Evolutionary conservation across 2,797 vertebrate species (phyloP).

Genomic region (Xenopus petersii): DNA sequence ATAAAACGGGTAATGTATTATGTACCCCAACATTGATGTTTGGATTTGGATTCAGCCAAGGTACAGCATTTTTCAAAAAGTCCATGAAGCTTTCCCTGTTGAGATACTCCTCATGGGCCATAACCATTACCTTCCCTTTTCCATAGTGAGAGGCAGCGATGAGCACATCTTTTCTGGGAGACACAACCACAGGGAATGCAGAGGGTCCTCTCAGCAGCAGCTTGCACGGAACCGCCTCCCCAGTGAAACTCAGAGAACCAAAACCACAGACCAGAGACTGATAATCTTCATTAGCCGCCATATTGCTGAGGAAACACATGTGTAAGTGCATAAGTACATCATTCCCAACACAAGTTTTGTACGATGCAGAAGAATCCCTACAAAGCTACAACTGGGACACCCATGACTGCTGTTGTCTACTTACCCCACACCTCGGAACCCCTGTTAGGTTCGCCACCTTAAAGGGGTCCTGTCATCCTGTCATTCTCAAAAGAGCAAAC

Average conservation of each 20-base stretch:
- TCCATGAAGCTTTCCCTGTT: slow-evolving; percentile 53
- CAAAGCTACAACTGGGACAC: no score
- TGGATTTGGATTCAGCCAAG: slow-evolving; percentile 61
- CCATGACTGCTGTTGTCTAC: no score
- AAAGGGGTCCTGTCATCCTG: no score
- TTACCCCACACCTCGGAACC: no score
- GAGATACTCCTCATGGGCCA: slow-evolving; percentile 61
- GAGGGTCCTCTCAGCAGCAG: slow-evolving; percentile 63
- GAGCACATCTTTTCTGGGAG: slow-evolving; percentile 62
- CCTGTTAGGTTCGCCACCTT: no score
- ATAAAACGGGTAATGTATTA: slow-evolving; percentile 50
- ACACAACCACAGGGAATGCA: slow-evolving; percentile 65
- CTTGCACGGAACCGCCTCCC: slow-evolving; percentile 61
- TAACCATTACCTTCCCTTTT: slow-evolving; percentile 61
- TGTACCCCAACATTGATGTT: slow-evolving; percentile 57
- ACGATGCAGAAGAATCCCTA: no score
- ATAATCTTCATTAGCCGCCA: no score
- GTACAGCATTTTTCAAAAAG: slow-evolving; percentile 65
- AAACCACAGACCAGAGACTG: slow-evolving; percentile 51
- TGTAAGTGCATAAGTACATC: no score
- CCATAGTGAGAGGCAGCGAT: slow-evolving; percentile 65
- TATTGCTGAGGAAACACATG: no score
- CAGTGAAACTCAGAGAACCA: slow-evolving; percentile 59
- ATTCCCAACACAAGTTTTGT: no score
- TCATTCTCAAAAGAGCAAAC: no score